Evolutionary conservation across 2,113 vertebrate species (phyloP).

Genomic region (Onychostoma macrolepis): DNA sequence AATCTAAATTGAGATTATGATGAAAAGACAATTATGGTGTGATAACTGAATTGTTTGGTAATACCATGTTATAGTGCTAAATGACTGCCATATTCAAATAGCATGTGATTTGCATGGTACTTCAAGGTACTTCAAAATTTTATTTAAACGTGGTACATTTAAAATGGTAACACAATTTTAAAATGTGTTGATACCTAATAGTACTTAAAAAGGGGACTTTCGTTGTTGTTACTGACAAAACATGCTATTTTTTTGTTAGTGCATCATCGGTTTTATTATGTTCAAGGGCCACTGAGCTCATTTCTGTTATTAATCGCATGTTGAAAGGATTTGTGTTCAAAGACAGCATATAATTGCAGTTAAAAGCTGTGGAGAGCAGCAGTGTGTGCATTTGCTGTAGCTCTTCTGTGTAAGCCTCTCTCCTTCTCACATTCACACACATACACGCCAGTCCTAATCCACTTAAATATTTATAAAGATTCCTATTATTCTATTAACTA

Average conservation of each 20-base stretch:
- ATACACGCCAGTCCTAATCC: conserved; percentile 56
- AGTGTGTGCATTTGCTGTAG: conserved; percentile 25
- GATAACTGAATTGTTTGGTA: neutral
- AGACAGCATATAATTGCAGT: neutral
- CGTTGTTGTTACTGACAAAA: neutral
- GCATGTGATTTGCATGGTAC: neutral
- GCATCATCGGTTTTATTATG: neutral
- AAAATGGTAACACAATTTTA: neutral
- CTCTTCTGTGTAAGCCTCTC: neutral
- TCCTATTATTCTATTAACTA: conserved; percentile 98
- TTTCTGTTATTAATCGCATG: neutral
- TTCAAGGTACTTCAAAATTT: neutral
- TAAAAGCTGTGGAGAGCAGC: neutral
- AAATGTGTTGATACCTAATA: neutral
- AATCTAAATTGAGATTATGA: neutral
- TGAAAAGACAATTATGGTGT: neutral
- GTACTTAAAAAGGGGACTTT: neutral
- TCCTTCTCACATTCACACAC: conserved; percentile 18
- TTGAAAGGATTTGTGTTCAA: neutral
- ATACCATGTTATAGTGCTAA: neutral
- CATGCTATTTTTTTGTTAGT: neutral
- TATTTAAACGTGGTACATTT: neutral
- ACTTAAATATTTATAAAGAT: conserved; percentile 95
- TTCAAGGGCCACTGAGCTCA: neutral
- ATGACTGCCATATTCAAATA: neutral